Base-by-base conservation (phyloP, 2,797 vertebrate genomes). In the Melanotaenia trifasciata region DNA sequence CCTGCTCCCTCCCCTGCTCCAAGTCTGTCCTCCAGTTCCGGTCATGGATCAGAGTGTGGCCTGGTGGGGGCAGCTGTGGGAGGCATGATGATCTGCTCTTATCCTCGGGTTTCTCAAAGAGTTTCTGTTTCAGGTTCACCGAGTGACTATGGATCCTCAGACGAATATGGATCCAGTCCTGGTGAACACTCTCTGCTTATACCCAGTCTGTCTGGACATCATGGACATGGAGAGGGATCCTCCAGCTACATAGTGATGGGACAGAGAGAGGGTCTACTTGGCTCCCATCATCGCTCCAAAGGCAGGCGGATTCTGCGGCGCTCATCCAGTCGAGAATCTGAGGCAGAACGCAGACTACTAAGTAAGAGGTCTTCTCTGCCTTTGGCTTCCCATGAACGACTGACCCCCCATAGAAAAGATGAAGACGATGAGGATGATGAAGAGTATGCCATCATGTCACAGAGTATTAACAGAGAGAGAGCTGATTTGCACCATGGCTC, bases 91-190 rank as follows among this genome's bases (percentile, higher is more conserved):
- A 80, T 95, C 67, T 95, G 94, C 82, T 93, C 95, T 63, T 95
- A 95, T 79, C 87, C 92, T 64, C 92, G 95, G 5, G 93, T 94
- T 51, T 91, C 93, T 74, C 94, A 95, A 85, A 93, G 94, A 79
- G 95, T 95, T 43, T 96, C 95, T 10, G 92, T 95, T 82, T 95
- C 94, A 40, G 94, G 94, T 60, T 95, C 95, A 20, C 89, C 94
- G 0, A 95, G 94, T 2, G 95, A 96, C 87, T 95, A 95, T 2
- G 96, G 95, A 35, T 96, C 95, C 0, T 96, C 96, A 0, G 96
- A 96, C 28, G 96, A 96, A 82, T 96, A 95, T 0, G 96, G 95
- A 24, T 96, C 95, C 70, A 96, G 96, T 82, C 95, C 96, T 0
- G 93, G 95, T 8, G 95, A 96, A 33, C 94, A 94, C 80, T 94